Conservation (phyloP, 2,888 invertebrate genomes). For the Lordiphosa andalusiaca region DNA sequence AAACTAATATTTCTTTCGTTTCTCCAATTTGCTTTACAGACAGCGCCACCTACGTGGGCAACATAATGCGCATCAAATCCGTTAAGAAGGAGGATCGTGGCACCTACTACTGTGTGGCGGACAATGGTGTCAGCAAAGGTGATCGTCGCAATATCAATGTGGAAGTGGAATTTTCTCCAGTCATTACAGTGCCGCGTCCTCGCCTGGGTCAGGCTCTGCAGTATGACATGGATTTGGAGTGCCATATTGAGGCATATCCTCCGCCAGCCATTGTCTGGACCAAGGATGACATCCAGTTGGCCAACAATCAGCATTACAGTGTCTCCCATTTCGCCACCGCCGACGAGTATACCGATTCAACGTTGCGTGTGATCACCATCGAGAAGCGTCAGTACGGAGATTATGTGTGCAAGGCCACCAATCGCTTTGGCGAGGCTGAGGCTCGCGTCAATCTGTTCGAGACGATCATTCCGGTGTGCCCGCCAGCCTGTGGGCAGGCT, state of each 20-base stretch:
- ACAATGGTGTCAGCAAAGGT: constrained; percentile 93
- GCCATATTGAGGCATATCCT: constrained; percentile 96
- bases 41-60: constrained; percentile 85
- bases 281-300: constrained; percentile 89
- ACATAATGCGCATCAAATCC: constrained; percentile 87
- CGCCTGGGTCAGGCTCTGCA: constrained; percentile 92
- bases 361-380: constrained; percentile 92
- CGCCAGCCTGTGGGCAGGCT: constrained; percentile 89
- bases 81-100: constrained; percentile 94
- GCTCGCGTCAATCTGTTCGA: constrained; percentile 91
- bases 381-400: constrained; percentile 94
- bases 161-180: constrained; percentile 94
- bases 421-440: constrained; percentile 91
- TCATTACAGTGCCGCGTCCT: constrained; percentile 91
- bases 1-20: not conserved
- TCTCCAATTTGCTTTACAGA: constrained; percentile 62
- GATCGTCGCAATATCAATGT: constrained; percentile 92
- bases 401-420: constrained; percentile 93
- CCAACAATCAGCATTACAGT: constrained; percentile 94
- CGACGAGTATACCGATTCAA: constrained; percentile 95
- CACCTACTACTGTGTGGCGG: constrained; percentile 96
- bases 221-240: constrained; percentile 96
- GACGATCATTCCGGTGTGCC: constrained; percentile 94
- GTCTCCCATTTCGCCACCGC: constrained; percentile 95
- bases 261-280: constrained; percentile 95